Evolutionary conservation across 1,140 invertebrate genomes (phyloP).

Genomic region (Solenopsis fugax): DNA sequence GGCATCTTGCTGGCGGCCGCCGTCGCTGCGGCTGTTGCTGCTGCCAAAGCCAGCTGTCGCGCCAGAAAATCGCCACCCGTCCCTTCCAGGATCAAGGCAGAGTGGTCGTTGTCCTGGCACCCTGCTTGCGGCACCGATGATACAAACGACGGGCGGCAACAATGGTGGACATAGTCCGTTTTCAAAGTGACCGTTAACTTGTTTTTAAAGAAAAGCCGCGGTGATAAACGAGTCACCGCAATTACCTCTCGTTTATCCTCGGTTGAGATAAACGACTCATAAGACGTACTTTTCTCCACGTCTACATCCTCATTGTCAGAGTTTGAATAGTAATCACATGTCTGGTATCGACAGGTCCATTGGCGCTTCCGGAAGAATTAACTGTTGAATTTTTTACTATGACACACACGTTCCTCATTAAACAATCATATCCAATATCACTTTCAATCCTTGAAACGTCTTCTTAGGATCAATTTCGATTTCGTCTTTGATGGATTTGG

Average conservation of each 20-base stretch:
- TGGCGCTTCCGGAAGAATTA: conserved; percentile 27
- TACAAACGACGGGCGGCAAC: conserved; percentile 30
- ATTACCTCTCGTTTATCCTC: neutral
- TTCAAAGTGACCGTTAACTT: neutral
- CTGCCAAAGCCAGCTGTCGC: conserved; percentile 58
- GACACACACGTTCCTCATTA: neutral
- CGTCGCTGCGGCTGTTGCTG: conserved; percentile 17
- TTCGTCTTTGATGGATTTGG: neutral
- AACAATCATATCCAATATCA: neutral
- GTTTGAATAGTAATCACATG: neutral
- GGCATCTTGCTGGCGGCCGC: conserved; percentile 79
- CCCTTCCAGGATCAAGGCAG: conserved; percentile 72
- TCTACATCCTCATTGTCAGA: conserved; percentile 61
- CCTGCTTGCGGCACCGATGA: conserved; percentile 56
- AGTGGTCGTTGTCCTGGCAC: conserved; percentile 54
- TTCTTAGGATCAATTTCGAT: neutral
- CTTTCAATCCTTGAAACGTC: neutral
- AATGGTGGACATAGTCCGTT: conserved; percentile 69
- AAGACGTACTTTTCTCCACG: conserved; percentile 35
- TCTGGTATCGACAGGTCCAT: conserved; percentile 37
- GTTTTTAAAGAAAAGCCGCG: neutral
- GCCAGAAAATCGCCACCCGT: conserved; percentile 50
- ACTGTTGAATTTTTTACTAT: neutral
- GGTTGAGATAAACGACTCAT: neutral
- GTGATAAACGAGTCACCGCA: neutral